These are phyloP conservation scores for Tetropium fuscum DNA, from an alignment of 2,888 invertebrate genomes.

Conservation along the genomic window DNA sequence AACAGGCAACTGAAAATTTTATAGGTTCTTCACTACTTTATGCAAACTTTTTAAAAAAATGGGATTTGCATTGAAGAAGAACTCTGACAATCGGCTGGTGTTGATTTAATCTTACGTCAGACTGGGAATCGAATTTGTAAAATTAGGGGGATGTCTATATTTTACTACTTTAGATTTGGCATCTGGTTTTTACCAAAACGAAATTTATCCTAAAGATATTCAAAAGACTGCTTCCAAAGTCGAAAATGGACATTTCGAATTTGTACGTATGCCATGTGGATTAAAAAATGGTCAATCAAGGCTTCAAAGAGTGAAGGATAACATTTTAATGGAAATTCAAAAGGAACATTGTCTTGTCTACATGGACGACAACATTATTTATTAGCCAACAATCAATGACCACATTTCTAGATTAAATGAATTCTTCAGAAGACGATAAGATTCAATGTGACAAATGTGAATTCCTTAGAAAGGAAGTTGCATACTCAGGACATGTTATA, in stretches of 20 bases:
- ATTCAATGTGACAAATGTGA: slow-evolving; percentile 41
- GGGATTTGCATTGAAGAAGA: too few species aligned
- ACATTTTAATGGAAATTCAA: slow-evolving; percentile 43
- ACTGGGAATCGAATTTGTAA: too few species aligned
- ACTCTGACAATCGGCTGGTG: too few species aligned
- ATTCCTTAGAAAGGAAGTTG: slow-evolving; percentile 3
- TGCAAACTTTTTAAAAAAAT: too few species aligned
- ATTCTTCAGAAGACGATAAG: too few species aligned
- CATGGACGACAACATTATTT: too few species aligned
- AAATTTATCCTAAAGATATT: slow-evolving; percentile 38
- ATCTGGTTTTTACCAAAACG: slow-evolving; percentile 52
- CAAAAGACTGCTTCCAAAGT: slow-evolving; percentile 50
- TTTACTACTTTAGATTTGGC: slow-evolving; percentile 47
- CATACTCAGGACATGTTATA: neutral
- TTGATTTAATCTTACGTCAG: too few species aligned
- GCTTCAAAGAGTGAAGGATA: slow-evolving; percentile 49
- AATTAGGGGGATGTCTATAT: slow-evolving; percentile 38
- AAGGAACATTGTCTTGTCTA: too few species aligned
- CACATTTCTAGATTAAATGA: too few species aligned
- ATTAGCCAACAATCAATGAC: too few species aligned
- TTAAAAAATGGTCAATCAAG: slow-evolving; percentile 47
- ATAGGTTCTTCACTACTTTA: too few species aligned
- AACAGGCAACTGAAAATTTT: too few species aligned
- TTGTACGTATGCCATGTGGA: slow-evolving; percentile 49
- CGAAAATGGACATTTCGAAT: slow-evolving; percentile 48